These are phyloP conservation scores for Lobophora halterata DNA, from an alignment of 2,888 invertebrate genomes.

Conservation along the genomic window DNA sequence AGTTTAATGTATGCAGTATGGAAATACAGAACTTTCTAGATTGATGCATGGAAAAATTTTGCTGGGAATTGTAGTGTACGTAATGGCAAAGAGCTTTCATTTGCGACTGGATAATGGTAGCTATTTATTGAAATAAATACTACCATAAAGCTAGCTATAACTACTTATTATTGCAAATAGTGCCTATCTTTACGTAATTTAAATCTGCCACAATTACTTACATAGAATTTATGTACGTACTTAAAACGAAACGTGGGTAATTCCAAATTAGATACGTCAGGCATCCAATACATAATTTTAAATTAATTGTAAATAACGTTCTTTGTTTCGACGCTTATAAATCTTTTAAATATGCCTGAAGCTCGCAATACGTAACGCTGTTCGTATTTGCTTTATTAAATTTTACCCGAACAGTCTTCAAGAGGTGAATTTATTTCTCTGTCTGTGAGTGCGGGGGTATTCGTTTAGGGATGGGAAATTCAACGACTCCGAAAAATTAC, in stretches of 20 bases:
- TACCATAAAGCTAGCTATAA: background rate
- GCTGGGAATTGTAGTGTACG: background rate
- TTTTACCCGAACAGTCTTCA: constrained; percentile 60
- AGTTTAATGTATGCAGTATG: constrained; percentile 29
- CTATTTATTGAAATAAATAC: no score
- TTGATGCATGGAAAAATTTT: background rate
- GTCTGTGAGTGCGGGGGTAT: constrained; percentile 49
- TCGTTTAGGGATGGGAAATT: constrained; percentile 11
- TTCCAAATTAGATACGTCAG: no score
- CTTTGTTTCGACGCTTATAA: constrained; percentile 57
- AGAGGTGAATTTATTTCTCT: constrained; percentile 60
- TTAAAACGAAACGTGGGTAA: no score
- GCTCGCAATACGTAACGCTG: constrained; percentile 52
- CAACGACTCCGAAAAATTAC: no score
- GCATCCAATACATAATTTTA: constrained; percentile 49
- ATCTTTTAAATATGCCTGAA: constrained; percentile 63
- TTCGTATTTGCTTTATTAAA: constrained; percentile 70
- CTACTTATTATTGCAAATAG: constrained; percentile 6
- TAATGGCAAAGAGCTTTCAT: no score
- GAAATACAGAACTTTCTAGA: constrained; percentile 15
- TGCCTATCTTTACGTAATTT: constrained; percentile 7
- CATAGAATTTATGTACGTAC: no score
- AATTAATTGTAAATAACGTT: constrained; percentile 62
- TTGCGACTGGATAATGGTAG: no score
- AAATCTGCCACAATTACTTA: constrained; percentile 14